Conservation (phyloP, 2,888 invertebrate species). For the Andrena trimmerana region DNA sequence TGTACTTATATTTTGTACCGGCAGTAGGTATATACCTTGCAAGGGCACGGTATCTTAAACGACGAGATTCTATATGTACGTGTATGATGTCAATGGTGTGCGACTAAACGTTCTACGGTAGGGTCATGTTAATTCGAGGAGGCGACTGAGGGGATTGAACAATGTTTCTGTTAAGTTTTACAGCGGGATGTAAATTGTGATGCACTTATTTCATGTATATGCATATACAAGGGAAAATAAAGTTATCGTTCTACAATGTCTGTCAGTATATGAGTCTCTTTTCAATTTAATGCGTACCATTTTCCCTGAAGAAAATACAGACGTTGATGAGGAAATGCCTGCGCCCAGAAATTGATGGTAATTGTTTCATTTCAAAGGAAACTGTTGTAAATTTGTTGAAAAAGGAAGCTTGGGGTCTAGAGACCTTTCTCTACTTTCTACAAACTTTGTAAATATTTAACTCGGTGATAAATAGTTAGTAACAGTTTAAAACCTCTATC, state of each 20-base stretch:
- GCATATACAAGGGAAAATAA: constrained; percentile 63
- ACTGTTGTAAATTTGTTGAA: too few species aligned
- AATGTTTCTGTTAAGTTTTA: constrained; percentile 40
- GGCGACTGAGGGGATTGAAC: constrained; percentile 13
- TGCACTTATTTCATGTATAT: constrained; percentile 76
- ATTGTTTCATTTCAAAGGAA: too few species aligned
- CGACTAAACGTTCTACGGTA: constrained; percentile 49
- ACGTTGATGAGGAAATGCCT: too few species aligned
- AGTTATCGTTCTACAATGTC: constrained; percentile 59
- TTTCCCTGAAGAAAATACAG: background rate
- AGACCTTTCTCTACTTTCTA: too few species aligned
- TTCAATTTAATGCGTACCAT: background rate
- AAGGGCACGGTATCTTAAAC: constrained; percentile 43
- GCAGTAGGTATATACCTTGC: constrained; percentile 53
- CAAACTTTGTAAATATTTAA: too few species aligned
- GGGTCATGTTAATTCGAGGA: constrained; percentile 9
- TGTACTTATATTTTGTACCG: constrained; percentile 80
- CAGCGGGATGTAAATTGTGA: constrained; percentile 66
- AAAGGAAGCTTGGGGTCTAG: too few species aligned
- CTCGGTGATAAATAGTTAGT: too few species aligned
- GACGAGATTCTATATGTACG: constrained; percentile 51
- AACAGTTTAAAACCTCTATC: too few species aligned
- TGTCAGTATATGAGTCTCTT: background rate
- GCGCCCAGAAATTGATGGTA: too few species aligned
- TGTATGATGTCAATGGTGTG: constrained; percentile 54